phyloP scores from a whole-genome alignment of 37 sponge, comb jelly and placozoan genomes.

The Cliona cf. orientalis region DNA sequence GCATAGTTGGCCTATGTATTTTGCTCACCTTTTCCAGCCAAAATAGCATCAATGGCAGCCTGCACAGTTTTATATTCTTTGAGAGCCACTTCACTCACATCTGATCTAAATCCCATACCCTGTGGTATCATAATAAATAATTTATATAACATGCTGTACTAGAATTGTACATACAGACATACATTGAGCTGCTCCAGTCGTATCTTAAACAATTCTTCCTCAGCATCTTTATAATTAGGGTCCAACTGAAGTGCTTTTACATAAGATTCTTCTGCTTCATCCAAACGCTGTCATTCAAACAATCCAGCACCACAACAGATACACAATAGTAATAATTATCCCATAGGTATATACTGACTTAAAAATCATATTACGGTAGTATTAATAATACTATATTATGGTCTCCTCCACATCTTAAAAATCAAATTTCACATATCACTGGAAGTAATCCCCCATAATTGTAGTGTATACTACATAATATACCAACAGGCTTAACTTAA shows the following conservation, averaged over 20 bases:
- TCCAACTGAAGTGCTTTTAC: conserved; percentile 48
- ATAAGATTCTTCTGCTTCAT: conserved; percentile 53
- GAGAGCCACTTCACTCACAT: conserved; percentile 14
- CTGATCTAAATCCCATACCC: conserved; percentile 53
- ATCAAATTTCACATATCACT: too few species aligned
- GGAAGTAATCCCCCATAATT: too few species aligned
- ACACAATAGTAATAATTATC: too few species aligned
- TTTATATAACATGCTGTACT: background rate
- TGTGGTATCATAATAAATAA: background rate
- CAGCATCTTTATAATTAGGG: conserved; percentile 55
- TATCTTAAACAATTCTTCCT: conserved; percentile 34
- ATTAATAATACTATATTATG: too few species aligned
- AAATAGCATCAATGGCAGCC: conserved; percentile 43
- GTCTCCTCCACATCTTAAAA: too few species aligned
- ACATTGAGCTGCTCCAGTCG: conserved; percentile 34
- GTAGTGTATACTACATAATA: too few species aligned
- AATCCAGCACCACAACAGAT: too few species aligned
- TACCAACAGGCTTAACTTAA: too few species aligned
- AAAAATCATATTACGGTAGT: too few species aligned
- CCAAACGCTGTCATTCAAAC: too few species aligned
- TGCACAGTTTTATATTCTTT: conserved; percentile 21
- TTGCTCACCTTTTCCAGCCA: conserved; percentile 30
- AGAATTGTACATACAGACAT: background rate
- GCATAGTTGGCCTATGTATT: too few species aligned
- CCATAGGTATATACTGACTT: too few species aligned